These are phyloP conservation scores for Tetrao urogallus DNA, from an alignment of 2,113 vertebrate genomes.

Conservation along the genomic window DNA sequence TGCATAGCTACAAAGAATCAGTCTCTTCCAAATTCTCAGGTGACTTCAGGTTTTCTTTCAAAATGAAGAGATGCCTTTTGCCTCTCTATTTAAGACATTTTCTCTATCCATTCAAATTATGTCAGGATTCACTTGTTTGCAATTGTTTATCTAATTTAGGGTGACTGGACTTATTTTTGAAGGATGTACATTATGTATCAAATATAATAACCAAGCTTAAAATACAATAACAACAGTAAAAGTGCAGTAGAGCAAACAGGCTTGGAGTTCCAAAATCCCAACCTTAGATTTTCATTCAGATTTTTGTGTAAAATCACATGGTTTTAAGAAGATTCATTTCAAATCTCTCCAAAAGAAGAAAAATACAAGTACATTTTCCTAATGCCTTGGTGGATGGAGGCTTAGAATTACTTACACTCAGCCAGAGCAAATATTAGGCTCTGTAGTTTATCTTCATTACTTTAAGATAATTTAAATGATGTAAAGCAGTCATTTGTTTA, in stretches of 20 bases:
- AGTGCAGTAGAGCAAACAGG: neutral
- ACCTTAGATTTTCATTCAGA: fast-evolving
- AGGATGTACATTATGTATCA: neutral
- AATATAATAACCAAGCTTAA: neutral
- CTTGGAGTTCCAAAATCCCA: neutral
- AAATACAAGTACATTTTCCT: neutral
- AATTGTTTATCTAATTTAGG: neutral
- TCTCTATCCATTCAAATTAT: neutral
- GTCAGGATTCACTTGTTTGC: neutral
- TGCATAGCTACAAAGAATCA: neutral
- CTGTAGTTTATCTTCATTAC: neutral
- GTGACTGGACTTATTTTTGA: neutral
- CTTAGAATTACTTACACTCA: neutral
- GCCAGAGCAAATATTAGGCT: neutral
- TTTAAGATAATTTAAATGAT: neutral
- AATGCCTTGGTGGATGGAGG: neutral
- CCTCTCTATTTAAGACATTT: neutral
- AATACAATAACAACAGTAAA: neutral
- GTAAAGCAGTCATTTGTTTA: neutral
- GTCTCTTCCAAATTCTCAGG: neutral
- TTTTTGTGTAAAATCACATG: neutral
- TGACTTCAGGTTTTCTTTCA: neutral
- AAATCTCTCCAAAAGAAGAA: neutral
- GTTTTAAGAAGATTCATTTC: neutral
- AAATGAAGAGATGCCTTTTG: neutral